Percentiles rank a stretch among this genome's conserved stretches.
These are phyloP conservation scores for Drosophila fulvimacula DNA, from an alignment of 2,888 invertebrate species.

Conservation along the genomic window DNA sequence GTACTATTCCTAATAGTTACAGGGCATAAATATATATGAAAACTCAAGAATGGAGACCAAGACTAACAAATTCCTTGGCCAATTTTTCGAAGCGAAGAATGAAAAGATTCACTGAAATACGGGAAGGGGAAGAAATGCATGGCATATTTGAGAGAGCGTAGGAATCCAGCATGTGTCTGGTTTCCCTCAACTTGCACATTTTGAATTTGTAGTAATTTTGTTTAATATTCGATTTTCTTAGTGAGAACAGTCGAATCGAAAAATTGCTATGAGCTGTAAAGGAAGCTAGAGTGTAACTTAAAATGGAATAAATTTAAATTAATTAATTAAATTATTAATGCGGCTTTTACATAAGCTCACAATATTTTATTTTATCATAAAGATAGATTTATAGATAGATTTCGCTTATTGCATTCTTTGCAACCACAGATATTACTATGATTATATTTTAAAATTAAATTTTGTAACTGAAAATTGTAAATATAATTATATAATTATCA, in stretches of 20 bases:
- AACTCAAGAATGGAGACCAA: constrained; percentile 22
- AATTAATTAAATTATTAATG: no score
- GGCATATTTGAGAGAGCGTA: background rate
- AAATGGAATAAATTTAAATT: no score
- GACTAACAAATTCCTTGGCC: constrained; percentile 53
- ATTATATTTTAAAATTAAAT: no score
- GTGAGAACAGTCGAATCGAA: constrained; percentile 80
- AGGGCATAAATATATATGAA: constrained; percentile 27
- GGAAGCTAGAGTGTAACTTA: constrained; percentile 19
- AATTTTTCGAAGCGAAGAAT: constrained; percentile 58
- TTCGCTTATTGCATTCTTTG: no score
- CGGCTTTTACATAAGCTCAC: no score
- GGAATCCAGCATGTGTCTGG: constrained; percentile 20
- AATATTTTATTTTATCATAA: no score
- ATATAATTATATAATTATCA: no score
- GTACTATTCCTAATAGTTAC: background rate
- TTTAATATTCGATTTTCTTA: constrained; percentile 23
- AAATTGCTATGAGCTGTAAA: constrained; percentile 74
- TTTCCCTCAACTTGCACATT: constrained; percentile 62
- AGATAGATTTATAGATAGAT: no score
- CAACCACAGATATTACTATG: background rate
- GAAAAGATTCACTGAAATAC: constrained; percentile 6
- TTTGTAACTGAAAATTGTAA: no score
- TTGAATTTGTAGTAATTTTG: constrained; percentile 55
- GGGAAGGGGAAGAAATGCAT: background rate